Conservation (phyloP, 2,797 vertebrate species). For the Myotis findleyi region DNA sequence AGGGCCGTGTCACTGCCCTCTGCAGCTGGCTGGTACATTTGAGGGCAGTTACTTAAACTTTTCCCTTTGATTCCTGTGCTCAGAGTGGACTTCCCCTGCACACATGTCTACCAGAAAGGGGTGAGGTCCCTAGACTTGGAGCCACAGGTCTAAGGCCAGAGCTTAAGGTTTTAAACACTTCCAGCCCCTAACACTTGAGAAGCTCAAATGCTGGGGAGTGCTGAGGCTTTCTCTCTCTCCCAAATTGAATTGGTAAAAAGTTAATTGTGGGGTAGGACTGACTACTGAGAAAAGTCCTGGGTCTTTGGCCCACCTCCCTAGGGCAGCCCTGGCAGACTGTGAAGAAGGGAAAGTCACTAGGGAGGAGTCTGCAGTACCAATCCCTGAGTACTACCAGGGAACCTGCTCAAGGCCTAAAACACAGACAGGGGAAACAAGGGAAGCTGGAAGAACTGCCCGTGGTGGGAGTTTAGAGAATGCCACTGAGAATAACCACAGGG, state of each 20-base stretch:
- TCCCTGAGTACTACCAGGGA: background rate
- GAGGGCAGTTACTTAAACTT: background rate
- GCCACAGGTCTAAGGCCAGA: background rate
- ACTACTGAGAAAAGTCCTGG: slow-evolving; percentile 49
- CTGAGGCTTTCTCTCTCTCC: background rate
- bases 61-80: slow-evolving; percentile 54
- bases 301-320: slow-evolving; percentile 28
- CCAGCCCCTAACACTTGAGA: background rate
- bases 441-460: slow-evolving; percentile 41
- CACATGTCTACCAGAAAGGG: background rate
- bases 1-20: background rate
- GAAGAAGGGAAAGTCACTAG: background rate
- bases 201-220: background rate
- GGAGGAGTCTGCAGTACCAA: background rate
- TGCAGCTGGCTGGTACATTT: background rate
- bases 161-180: background rate
- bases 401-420: slow-evolving; percentile 12
- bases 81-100: background rate
- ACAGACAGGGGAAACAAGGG: background rate
- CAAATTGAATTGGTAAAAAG: background rate
- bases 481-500: slow-evolving; percentile 57
- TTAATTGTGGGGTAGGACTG: background rate
- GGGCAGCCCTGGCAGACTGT: slow-evolving; percentile 5
- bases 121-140: background rate
- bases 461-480: background rate